phyloP scores from a whole-genome alignment of 53 echinoderm and acorn worm genomes.

The Antedon mediterranea region DNA sequence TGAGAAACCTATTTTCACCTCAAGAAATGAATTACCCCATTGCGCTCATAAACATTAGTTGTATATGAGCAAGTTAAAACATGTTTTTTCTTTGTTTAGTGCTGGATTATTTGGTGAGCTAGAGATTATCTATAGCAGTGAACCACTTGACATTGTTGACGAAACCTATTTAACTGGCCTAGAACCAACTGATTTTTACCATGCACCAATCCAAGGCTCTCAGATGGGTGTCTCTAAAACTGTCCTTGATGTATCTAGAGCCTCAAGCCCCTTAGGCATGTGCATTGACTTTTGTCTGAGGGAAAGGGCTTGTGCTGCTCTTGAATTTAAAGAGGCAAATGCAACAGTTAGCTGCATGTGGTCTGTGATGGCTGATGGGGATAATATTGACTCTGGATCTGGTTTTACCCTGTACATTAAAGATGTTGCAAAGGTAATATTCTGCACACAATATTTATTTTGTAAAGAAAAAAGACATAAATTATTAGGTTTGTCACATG shows the following conservation, averaged over 20 bases:
- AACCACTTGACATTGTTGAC: conserved; percentile 45
- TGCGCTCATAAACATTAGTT: too few relatives aligned
- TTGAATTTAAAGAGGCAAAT: conserved; percentile 44
- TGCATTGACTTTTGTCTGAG: conserved; percentile 68
- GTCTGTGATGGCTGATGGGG: conserved; percentile 41
- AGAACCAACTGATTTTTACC: conserved; percentile 43
- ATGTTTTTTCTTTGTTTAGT: conserved; percentile 14
- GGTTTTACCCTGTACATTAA: conserved; percentile 73
- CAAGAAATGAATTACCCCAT: too few relatives aligned
- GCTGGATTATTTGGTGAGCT: conserved; percentile 83
- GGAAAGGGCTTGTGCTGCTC: conserved; percentile 76
- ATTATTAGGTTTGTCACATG: too few relatives aligned
- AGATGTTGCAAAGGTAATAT: conserved; percentile 44
- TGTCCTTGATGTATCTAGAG: conserved; percentile 41
- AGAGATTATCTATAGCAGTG: conserved; percentile 65
- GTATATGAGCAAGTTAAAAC: too few relatives aligned
- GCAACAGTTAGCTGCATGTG: conserved; percentile 50
- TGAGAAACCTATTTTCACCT: too few relatives aligned
- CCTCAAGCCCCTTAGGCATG: conserved; percentile 33
- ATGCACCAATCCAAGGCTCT: conserved; percentile 64
- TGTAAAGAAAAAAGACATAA: too few relatives aligned
- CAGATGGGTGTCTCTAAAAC: conserved; percentile 41
- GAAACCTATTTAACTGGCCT: conserved; percentile 38
- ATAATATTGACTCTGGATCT: conserved; percentile 32
- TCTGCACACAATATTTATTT: too few relatives aligned